Conservation (phyloP, 2,888 invertebrate genomes). For the Lasius platythorax region DNA sequence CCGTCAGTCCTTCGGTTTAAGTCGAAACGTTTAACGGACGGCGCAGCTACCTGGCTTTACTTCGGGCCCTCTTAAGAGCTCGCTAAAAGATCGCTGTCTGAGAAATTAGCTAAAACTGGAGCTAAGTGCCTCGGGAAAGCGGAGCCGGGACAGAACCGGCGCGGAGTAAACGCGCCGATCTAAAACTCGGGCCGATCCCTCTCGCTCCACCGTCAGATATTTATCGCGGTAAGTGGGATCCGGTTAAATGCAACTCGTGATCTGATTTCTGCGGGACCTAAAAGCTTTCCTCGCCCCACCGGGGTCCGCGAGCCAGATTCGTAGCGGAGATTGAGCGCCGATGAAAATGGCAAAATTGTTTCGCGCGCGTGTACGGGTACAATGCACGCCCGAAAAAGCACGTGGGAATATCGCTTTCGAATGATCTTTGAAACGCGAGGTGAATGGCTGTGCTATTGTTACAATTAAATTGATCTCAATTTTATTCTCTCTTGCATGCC, state of each 20-base stretch:
- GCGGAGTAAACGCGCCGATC: conserved; percentile 71
- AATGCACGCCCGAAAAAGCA: conserved; percentile 39
- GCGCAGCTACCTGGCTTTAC: conserved; percentile 71
- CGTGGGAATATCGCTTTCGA: conserved; percentile 62
- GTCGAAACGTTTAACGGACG: conserved; percentile 67
- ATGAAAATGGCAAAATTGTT: conserved; percentile 62
- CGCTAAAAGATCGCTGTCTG: conserved; percentile 59
- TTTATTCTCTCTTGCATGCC: background rate
- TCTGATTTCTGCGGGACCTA: conserved; percentile 79
- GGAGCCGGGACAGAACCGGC: conserved; percentile 49
- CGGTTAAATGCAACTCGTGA: conserved; percentile 83
- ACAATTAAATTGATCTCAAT: background rate
- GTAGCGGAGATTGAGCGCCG: conserved; percentile 64
- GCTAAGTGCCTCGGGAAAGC: conserved; percentile 65
- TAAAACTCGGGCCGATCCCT: conserved; percentile 60
- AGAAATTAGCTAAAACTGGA: conserved; percentile 77
- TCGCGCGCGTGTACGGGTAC: conserved; percentile 59
- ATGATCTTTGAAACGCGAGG: conserved; percentile 3
- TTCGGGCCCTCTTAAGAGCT: conserved; percentile 40
- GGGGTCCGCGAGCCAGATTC: conserved; percentile 65
- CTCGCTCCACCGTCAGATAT: conserved; percentile 76
- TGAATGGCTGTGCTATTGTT: background rate
- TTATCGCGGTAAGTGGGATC: conserved; percentile 82
- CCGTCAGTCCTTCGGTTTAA: conserved; percentile 57
- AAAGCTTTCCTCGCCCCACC: conserved; percentile 70